Conservation (phyloP, 2,113 vertebrate species). For the Chiloscyllium plagiosum region DNA sequence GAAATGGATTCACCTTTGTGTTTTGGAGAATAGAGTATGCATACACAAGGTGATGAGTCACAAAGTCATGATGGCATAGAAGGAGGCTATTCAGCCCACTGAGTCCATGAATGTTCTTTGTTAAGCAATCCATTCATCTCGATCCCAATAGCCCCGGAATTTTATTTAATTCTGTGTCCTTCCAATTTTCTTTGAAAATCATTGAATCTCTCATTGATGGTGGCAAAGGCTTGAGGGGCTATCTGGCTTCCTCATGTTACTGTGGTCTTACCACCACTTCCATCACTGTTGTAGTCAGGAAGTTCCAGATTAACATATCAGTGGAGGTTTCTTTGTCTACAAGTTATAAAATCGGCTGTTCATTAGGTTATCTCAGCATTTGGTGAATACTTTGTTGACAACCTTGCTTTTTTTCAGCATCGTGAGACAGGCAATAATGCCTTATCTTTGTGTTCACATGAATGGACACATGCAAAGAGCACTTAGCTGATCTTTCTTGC, state of each 20-base stretch:
- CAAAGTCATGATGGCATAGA: too few species aligned
- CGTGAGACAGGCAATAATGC: neutral
- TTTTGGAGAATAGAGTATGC: neutral
- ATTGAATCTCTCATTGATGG: too few species aligned
- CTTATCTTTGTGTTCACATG: neutral
- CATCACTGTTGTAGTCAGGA: too few species aligned
- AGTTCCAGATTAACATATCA: neutral
- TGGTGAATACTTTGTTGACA: neutral
- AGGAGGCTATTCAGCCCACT: too few species aligned
- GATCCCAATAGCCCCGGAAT: too few species aligned
- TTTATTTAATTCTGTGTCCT: too few species aligned
- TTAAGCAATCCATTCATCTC: too few species aligned
- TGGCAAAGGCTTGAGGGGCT: too few species aligned
- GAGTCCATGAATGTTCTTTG: too few species aligned
- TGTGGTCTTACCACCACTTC: too few species aligned
- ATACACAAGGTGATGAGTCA: neutral
- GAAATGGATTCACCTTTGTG: neutral
- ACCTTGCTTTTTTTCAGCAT: neutral
- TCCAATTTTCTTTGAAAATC: too few species aligned
- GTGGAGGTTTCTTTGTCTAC: neutral
- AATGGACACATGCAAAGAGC: neutral
- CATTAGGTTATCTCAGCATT: neutral
- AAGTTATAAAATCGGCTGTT: neutral
- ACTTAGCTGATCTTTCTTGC: neutral
- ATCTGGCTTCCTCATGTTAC: too few species aligned